Evolutionary conservation across 2,888 invertebrate species (phyloP).

Genomic region (Euplagia quadripunctaria): DNA sequence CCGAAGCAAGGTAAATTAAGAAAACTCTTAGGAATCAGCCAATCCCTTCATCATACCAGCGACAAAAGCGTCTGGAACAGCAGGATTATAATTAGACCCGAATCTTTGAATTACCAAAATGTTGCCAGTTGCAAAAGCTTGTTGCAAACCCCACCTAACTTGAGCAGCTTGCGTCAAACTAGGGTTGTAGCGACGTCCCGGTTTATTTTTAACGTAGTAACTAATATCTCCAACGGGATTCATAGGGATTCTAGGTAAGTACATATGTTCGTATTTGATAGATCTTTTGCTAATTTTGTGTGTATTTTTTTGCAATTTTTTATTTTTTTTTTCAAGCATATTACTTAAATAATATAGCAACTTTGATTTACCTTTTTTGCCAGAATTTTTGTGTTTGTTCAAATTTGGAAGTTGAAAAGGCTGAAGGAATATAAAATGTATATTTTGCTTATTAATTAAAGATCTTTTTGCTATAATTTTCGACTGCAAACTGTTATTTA

Average conservation of each 20-base stretch:
- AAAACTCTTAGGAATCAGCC: slow-evolving; percentile 48
- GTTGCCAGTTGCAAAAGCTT: slow-evolving; percentile 64
- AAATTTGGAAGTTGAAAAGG: slow-evolving; percentile 48
- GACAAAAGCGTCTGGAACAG: slow-evolving; percentile 52
- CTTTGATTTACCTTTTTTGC: slow-evolving; percentile 6
- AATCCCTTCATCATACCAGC: slow-evolving; percentile 40
- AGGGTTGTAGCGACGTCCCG: slow-evolving; percentile 56
- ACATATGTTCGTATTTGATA: slow-evolving; percentile 49
- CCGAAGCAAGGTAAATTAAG: not conserved
- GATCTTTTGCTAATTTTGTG: slow-evolving; percentile 51
- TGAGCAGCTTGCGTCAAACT: slow-evolving; percentile 58
- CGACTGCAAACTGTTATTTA: slow-evolving; percentile 56
- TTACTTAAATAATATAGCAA: not conserved
- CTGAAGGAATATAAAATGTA: slow-evolving; percentile 46
- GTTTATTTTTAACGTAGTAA: slow-evolving; percentile 69
- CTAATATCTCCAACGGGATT: slow-evolving; percentile 70
- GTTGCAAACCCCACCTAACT: slow-evolving; percentile 60
- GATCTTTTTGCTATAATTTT: slow-evolving; percentile 55
- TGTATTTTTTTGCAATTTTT: not conserved
- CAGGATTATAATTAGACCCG: slow-evolving; percentile 72
- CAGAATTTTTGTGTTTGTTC: slow-evolving; percentile 39
- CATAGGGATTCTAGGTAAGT: slow-evolving; percentile 54
- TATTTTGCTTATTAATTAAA: slow-evolving; percentile 36
- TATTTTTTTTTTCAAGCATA: slow-evolving; percentile 9
- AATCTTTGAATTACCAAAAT: slow-evolving; percentile 65